A percentile compares a stretch with the other conserved stretches of the same genome.
Evolutionary conservation across 2,797 vertebrate genomes (phyloP).

Genomic region (Myiotriccus ornatus): DNA sequence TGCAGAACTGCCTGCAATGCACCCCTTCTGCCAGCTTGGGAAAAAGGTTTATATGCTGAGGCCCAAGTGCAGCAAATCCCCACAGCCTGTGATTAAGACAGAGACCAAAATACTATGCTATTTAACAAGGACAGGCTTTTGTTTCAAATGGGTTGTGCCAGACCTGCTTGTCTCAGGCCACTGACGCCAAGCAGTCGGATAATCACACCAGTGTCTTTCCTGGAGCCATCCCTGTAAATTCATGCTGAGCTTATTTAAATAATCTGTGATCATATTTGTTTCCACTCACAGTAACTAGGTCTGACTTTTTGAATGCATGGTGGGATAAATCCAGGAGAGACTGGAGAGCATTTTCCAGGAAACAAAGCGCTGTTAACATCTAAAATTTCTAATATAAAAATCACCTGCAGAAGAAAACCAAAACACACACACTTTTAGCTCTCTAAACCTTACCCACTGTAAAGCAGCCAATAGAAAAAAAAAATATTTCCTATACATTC

Average conservation of each 20-base stretch:
- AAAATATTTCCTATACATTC: not conserved
- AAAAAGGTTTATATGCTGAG: not conserved
- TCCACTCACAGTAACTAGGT: not conserved
- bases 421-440: not conserved
- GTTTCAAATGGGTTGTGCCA: conserved; percentile 20
- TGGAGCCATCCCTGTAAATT: not conserved
- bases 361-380: not conserved
- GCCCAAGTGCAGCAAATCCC: not conserved
- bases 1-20: not conserved
- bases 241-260: not conserved
- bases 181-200: conserved; percentile 7
- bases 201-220: not conserved
- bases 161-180: not conserved
- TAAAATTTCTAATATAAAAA: not conserved
- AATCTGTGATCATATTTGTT: not conserved
- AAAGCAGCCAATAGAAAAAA: not conserved
- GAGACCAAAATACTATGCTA: not conserved
- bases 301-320: not conserved
- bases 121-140: conserved; percentile 10
- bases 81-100: not conserved
- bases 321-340: not conserved
- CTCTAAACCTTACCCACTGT: not conserved
- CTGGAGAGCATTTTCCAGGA: not conserved
- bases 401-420: not conserved
- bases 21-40: not conserved